A percentile compares a stretch with the other conserved stretches of the same genome.
Conservation (phyloP, 2,797 vertebrate genomes). For the Tangara arthus region DNA sequence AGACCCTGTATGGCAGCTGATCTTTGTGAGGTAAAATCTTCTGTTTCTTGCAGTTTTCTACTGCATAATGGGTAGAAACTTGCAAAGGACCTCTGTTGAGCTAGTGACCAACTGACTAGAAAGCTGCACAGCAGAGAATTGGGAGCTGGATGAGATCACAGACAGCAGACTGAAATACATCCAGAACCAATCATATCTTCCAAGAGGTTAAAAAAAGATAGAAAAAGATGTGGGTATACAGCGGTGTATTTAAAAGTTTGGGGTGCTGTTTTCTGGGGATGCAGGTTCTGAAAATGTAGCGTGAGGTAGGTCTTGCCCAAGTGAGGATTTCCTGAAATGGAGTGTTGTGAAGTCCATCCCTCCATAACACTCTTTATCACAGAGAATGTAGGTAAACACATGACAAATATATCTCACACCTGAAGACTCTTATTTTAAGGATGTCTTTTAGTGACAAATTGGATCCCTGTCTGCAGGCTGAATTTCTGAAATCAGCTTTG, state of each 20-base stretch:
- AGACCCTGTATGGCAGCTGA: not conserved
- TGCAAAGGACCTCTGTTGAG: not conserved
- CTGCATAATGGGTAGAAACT: not conserved
- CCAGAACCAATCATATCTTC: not conserved
- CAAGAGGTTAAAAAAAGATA: not conserved
- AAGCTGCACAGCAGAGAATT: not conserved
- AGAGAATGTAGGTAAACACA: not conserved
- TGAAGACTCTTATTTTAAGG: not conserved
- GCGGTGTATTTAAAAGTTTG: not conserved
- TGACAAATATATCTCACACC: not conserved
- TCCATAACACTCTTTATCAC: not conserved
- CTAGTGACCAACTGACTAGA: not conserved
- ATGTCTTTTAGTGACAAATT: not conserved
- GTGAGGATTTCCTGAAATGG: not conserved
- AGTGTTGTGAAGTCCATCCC: not conserved
- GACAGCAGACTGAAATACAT: not conserved
- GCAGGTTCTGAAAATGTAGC: not conserved
- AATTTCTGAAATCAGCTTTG: not conserved
- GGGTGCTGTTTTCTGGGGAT: not conserved
- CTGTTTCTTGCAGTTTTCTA: not conserved
- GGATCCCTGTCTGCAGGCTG: not conserved
- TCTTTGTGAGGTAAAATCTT: not conserved
- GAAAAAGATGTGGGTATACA: not conserved
- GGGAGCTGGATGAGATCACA: not conserved
- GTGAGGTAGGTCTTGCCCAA: not conserved